A percentile compares a stretch with the other conserved stretches of the same genome.
Conservation (phyloP, 1,140 invertebrate species). For the Yoshiicerus persimilis region DNA sequence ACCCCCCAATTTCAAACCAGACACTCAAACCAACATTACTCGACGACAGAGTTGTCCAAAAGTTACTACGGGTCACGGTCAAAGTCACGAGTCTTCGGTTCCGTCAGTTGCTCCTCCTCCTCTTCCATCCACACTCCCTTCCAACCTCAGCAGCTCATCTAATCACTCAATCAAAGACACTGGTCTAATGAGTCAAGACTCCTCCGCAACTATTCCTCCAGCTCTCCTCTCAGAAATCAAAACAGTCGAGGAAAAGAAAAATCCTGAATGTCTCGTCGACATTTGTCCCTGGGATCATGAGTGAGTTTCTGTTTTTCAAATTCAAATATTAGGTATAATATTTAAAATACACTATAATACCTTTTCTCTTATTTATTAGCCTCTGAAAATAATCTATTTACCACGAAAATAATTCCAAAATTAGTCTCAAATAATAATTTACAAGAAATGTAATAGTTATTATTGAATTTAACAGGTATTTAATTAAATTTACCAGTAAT, state of each 20-base stretch:
- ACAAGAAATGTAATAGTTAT: too few relatives aligned
- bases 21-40: neutral
- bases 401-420: too few relatives aligned
- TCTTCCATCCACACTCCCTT: neutral
- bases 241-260: neutral
- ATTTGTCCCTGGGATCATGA: constrained; percentile 49
- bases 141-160: neutral
- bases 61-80: too few relatives aligned
- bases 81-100: neutral
- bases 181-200: neutral
- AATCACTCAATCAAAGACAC: neutral
- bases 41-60: neutral
- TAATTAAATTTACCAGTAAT: too few relatives aligned
- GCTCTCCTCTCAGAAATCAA: neutral
- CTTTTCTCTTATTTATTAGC: too few relatives aligned
- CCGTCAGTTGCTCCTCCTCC: neutral
- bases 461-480: too few relatives aligned
- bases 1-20: neutral
- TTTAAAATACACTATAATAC: too few relatives aligned
- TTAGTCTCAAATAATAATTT: too few relatives aligned
- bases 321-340: neutral
- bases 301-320: constrained; percentile 33
- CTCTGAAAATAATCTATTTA: too few relatives aligned
- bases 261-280: constrained; percentile 13
- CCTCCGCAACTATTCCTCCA: neutral